These are phyloP conservation scores for Bubo blakistoni DNA, from an alignment of 2,113 vertebrate species.

Conservation along the genomic window DNA sequence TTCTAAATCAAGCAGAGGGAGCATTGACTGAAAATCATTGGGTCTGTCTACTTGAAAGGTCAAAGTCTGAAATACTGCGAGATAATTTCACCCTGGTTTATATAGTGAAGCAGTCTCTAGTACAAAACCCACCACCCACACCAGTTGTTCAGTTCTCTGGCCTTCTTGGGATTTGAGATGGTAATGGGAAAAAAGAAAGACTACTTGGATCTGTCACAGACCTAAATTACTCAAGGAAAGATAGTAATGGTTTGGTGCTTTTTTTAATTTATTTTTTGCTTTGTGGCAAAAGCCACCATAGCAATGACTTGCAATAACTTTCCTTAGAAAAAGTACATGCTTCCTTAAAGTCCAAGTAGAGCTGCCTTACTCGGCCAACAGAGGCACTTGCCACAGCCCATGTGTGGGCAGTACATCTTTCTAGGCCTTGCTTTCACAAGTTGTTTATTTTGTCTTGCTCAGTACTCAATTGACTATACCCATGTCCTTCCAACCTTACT, in stretches of 20 bases:
- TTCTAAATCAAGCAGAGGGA: conserved; percentile 65
- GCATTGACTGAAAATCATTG: conserved; percentile 70
- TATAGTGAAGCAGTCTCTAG: neutral
- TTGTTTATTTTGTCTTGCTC: neutral
- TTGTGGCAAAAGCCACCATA: neutral
- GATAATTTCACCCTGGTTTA: conserved; percentile 54
- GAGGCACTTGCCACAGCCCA: neutral
- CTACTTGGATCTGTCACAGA: neutral
- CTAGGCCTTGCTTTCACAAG: neutral
- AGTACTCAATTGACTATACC: neutral
- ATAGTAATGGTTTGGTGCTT: neutral
- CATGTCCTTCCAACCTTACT: neutral
- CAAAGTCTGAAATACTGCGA: conserved; percentile 62
- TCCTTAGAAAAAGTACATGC: neutral
- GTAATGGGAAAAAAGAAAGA: neutral
- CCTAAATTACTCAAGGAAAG: neutral
- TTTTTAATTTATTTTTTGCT: neutral
- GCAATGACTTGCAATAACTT: neutral
- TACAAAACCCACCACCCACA: neutral
- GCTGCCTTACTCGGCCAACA: neutral
- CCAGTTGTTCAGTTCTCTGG: neutral
- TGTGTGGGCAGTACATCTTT: neutral
- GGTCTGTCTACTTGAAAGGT: conserved; percentile 57
- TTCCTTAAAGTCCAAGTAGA: neutral
- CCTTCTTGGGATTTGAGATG: neutral